Base-by-base conservation (phyloP, 2,113 vertebrate genomes). In the Aegotheles bennettii region DNA sequence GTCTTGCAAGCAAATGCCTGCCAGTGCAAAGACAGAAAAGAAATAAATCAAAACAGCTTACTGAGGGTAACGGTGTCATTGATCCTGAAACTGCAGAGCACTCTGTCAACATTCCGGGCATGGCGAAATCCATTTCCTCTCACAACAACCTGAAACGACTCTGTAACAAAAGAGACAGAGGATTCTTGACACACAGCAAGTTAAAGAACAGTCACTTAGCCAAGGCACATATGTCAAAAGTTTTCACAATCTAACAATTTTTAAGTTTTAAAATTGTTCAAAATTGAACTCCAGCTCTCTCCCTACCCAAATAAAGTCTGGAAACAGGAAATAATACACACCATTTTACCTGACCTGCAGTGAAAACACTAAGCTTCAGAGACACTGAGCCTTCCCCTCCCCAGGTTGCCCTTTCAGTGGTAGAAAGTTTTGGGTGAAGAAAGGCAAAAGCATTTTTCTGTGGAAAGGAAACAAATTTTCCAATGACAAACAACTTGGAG, bases 31-130 rank as follows among this genome's bases (percentile, higher is more conserved):
- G 35, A 3, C 5, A 45, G 38, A 7, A 25, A 20, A 10, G n/a
- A 3, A 5, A 9, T 7, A 31, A 33, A n/a, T 3, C 13, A 20
- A 14, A 31, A 33, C 61, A 11, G 97, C 99, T 99, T 98, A 99
- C 99, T 99, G 94, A 99, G 98, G 0, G 99, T 99, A 40, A 99
- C 56, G 0, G 99, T 99, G 90, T 99, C 99, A 2, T 99, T 99
- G 97, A 99, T 99, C 93, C 98, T 98, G 97, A 99, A 99, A 90
- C 99, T 99, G 98, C 99, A 99, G 87, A 99, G 98, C 43, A 99
- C 99, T 64, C 99, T 98, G 84, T 99, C 99, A 5, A 99, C 99
- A 3, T 99, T 99, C 17, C 99, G 98, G 47, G 99, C 98, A 0
- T 98, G 99, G 17, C 99, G 99, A 89, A 99, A 99, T 50, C 99